phyloP scores from a whole-genome alignment of 2,797 vertebrate genomes.

The Ceryle rudis region DNA sequence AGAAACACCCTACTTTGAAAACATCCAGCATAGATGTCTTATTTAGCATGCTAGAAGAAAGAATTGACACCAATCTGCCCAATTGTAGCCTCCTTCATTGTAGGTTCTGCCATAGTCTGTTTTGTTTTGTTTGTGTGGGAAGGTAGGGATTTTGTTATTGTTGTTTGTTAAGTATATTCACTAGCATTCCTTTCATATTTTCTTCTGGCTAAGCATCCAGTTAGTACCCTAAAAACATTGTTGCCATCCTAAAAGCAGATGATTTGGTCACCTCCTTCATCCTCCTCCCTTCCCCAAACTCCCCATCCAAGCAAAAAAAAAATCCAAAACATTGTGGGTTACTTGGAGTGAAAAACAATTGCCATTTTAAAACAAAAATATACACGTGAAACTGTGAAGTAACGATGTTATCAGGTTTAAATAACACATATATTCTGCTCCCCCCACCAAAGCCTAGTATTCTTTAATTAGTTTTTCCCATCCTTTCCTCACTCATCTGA shows the following conservation, averaged over 20 bases:
- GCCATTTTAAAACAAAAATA: neutral
- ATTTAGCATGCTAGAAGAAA: neutral
- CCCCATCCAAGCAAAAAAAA: neutral
- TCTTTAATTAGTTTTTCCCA: neutral
- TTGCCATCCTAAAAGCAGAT: neutral
- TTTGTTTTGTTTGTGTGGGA: neutral
- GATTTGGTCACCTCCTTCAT: neutral
- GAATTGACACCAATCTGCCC: neutral
- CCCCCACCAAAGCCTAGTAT: neutral
- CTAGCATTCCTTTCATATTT: neutral
- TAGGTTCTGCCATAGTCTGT: neutral
- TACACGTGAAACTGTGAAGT: neutral
- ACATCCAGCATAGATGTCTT: neutral
- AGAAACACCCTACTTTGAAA: neutral
- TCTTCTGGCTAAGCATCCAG: fast-evolving
- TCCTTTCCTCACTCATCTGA: neutral
- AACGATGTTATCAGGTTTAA: neutral
- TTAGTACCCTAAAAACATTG: neutral
- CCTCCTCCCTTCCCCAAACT: neutral
- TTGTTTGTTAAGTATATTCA: neutral
- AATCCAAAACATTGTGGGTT: neutral
- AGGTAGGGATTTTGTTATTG: neutral
- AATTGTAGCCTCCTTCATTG: neutral
- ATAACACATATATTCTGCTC: neutral
- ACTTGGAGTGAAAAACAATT: neutral